These are phyloP conservation scores for pig (Sus scrofa) DNA, from an alignment of 2,113 vertebrate genomes.

Conservation along the genomic window DNA sequence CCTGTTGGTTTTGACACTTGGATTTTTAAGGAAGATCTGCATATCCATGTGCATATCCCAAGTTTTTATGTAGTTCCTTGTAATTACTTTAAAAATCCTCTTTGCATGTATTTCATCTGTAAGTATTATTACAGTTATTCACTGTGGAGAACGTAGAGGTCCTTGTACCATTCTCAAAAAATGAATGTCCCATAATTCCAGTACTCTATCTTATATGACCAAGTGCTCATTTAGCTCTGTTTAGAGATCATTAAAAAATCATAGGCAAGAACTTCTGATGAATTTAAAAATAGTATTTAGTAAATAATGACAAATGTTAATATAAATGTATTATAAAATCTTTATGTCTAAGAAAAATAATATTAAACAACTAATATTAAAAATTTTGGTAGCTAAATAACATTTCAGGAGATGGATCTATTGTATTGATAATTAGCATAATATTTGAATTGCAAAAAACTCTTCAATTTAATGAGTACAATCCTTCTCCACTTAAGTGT, in stretches of 20 bases:
- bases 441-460: slow-evolving; percentile 74
- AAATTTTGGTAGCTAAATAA: slow-evolving; percentile 69
- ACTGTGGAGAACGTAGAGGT: slow-evolving; percentile 66
- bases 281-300: slow-evolving; percentile 76
- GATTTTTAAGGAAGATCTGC: slow-evolving; percentile 61
- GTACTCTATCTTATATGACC: slow-evolving; percentile 65
- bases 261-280: slow-evolving; percentile 53
- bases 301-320: slow-evolving; percentile 73
- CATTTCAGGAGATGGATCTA: slow-evolving; percentile 64
- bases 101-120: slow-evolving; percentile 69
- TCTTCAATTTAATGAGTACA: slow-evolving; percentile 75
- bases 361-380: slow-evolving; percentile 53
- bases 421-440: slow-evolving; percentile 78
- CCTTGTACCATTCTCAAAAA: slow-evolving; percentile 57
- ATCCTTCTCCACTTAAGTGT: slow-evolving; percentile 69
- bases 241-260: slow-evolving; percentile 70
- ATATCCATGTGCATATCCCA: background rate
- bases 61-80: slow-evolving; percentile 49
- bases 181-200: slow-evolving; percentile 59
- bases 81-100: slow-evolving; percentile 70
- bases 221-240: slow-evolving; percentile 72
- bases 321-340: slow-evolving; percentile 63
- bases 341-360: slow-evolving; percentile 66
- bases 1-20: slow-evolving; percentile 46
- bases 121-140: slow-evolving; percentile 69